Evolutionary conservation across 1,140 invertebrate genomes (phyloP).

Genomic region (Ganaspis sp.): DNA sequence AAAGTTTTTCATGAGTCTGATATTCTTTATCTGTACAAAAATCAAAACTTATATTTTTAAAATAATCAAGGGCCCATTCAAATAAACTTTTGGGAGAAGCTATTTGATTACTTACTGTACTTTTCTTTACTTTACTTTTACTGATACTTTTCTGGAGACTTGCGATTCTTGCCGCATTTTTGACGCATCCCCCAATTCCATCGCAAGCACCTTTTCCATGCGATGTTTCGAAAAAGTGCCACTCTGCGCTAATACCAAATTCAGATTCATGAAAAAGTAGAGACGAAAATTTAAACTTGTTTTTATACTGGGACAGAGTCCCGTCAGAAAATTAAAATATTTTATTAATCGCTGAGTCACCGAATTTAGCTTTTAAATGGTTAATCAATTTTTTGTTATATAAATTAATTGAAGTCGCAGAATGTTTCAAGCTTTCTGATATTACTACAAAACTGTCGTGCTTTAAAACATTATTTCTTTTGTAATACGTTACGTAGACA

Average conservation of each 20-base stretch:
- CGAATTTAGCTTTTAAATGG: slow-evolving; percentile 41
- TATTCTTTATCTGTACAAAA: background rate
- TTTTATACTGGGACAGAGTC: slow-evolving; percentile 50
- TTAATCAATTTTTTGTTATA: slow-evolving; percentile 41
- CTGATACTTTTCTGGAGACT: no score
- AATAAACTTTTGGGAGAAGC: background rate
- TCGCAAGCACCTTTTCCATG: slow-evolving; percentile 60
- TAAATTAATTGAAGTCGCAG: slow-evolving; percentile 43
- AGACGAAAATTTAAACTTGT: slow-evolving; percentile 51
- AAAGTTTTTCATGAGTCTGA: no score
- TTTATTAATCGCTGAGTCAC: slow-evolving; percentile 39
- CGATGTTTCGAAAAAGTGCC: slow-evolving; percentile 61
- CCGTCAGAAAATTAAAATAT: slow-evolving; percentile 48
- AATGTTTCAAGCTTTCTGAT: slow-evolving; percentile 41
- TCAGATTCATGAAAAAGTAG: slow-evolving; percentile 43
- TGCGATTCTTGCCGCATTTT: slow-evolving; percentile 20
- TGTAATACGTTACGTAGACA: slow-evolving; percentile 48
- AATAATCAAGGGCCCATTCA: background rate
- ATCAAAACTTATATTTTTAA: background rate
- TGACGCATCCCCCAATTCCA: slow-evolving; percentile 43
- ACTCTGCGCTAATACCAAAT: slow-evolving; percentile 50
- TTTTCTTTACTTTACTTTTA: no score
- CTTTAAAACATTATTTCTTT: slow-evolving; percentile 33
- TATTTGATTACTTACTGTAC: no score
- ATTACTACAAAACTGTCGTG: slow-evolving; percentile 37